Evolutionary conservation across 2,113 vertebrate genomes (phyloP).

Genomic region (Mionectes macconnelli): DNA sequence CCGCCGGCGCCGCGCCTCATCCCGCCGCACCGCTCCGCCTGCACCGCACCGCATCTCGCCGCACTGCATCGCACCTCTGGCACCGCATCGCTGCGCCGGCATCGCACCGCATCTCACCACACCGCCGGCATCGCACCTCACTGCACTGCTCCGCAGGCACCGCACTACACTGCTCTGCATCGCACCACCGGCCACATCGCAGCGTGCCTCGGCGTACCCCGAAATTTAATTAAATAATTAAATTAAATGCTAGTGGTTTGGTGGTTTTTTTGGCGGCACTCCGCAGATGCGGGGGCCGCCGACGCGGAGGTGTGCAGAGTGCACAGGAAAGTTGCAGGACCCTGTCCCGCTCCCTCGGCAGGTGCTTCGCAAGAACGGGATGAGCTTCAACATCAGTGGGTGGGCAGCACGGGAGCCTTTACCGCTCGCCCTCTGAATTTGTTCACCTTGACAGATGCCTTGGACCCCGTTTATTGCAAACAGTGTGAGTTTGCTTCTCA

Average conservation of each 20-base stretch:
- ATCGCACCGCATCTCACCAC: not conserved
- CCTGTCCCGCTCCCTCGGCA: not conserved
- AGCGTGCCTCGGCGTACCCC: not conserved
- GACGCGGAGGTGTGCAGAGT: not conserved
- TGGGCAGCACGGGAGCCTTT: not conserved
- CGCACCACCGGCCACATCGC: not conserved
- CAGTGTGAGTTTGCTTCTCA: not conserved
- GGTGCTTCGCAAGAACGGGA: not conserved
- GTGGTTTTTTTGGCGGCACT: not conserved
- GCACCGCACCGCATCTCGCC: not conserved
- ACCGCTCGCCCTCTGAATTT: fast-evolving
- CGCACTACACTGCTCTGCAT: not conserved
- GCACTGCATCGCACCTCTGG: too few relatives aligned
- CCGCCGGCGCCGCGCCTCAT: not conserved
- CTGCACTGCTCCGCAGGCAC: not conserved
- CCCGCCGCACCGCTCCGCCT: too few relatives aligned
- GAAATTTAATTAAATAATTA: not conserved
- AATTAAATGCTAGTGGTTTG: not conserved
- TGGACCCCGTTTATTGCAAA: fast-evolving
- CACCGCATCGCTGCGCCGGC: not conserved
- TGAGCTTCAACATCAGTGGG: fast-evolving
- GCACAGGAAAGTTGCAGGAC: not conserved
- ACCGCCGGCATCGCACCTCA: not conserved
- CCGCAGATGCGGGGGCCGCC: not conserved
- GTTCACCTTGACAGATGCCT: not conserved